These are phyloP conservation scores for Corvus hawaiiensis DNA, from an alignment of 2,113 vertebrate species.

Conservation along the genomic window DNA sequence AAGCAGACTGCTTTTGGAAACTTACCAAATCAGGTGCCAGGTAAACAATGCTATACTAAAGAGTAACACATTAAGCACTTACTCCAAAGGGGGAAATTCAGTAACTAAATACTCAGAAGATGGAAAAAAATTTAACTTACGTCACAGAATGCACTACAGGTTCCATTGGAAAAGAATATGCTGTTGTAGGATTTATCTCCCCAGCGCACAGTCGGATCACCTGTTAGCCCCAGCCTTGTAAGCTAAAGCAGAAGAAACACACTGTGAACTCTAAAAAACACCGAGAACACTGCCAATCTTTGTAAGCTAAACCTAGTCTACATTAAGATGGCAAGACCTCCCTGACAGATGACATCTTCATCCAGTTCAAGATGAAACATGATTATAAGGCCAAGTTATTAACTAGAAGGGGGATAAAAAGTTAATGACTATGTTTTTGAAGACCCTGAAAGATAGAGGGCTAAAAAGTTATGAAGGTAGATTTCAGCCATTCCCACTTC, in stretches of 20 bases:
- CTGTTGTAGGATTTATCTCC: conserved; percentile 94
- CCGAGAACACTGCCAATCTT: not conserved
- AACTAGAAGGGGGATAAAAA: not conserved
- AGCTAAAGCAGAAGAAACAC: conserved; percentile 68
- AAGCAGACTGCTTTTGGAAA: not conserved
- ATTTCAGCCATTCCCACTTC: not conserved
- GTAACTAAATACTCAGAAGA: not conserved
- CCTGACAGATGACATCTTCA: not conserved
- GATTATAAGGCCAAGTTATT: not conserved
- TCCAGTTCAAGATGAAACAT: not conserved
- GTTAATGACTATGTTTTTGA: not conserved
- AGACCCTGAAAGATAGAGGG: not conserved
- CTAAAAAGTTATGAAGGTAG: not conserved
- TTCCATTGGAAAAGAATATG: conserved; percentile 83
- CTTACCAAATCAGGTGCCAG: not conserved
- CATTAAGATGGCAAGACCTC: not conserved
- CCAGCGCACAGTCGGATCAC: conserved; percentile 88
- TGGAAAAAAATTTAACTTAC: conserved; percentile 72
- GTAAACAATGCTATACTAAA: not conserved
- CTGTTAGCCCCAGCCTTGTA: conserved; percentile 66
- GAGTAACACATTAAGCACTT: not conserved
- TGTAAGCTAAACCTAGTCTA: not conserved
- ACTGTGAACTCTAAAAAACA: not conserved
- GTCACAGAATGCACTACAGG: conserved; percentile 83
- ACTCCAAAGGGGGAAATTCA: not conserved